Percentiles rank a stretch among this genome's conserved stretches.
Conservation (phyloP, 2,888 invertebrate genomes). For the Timema podura region DNA sequence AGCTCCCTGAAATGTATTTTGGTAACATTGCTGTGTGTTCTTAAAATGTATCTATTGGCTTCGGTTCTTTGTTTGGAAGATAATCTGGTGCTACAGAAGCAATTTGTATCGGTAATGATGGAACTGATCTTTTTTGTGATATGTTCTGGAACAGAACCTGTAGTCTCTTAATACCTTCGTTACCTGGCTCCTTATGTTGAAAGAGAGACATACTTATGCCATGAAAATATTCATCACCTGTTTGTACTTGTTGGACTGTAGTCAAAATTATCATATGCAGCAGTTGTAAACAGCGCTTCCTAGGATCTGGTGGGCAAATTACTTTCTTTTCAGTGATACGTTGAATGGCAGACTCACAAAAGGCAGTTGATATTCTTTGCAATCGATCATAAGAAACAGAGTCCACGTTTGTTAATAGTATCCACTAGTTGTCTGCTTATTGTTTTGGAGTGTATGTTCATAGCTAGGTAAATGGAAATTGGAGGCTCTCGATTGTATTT, state of each 20-base stretch:
- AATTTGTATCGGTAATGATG: neutral
- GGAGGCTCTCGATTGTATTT: neutral
- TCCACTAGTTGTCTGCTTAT: neutral
- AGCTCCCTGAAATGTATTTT: neutral
- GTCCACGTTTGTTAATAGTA: neutral
- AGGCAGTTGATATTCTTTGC: neutral
- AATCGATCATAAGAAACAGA: constrained; percentile 5
- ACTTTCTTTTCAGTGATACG: neutral
- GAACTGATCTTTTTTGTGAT: constrained; percentile 1
- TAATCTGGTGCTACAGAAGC: neutral
- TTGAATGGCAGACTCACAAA: neutral
- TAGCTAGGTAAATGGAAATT: neutral
- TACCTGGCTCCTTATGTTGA: neutral
- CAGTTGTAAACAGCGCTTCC: neutral
- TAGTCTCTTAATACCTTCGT: neutral
- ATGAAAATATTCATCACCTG: constrained; percentile 1
- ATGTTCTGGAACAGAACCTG: neutral
- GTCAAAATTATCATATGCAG: constrained; percentile 6
- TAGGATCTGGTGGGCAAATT: neutral
- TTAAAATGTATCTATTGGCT: neutral
- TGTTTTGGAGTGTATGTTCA: constrained; percentile 2
- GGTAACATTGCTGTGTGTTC: neutral
- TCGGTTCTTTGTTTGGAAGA: neutral
- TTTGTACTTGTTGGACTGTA: neutral
- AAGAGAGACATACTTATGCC: neutral